These are phyloP conservation scores for Urocynchramus pylzowi DNA, from an alignment of 2,113 vertebrate species.

Conservation along the genomic window DNA sequence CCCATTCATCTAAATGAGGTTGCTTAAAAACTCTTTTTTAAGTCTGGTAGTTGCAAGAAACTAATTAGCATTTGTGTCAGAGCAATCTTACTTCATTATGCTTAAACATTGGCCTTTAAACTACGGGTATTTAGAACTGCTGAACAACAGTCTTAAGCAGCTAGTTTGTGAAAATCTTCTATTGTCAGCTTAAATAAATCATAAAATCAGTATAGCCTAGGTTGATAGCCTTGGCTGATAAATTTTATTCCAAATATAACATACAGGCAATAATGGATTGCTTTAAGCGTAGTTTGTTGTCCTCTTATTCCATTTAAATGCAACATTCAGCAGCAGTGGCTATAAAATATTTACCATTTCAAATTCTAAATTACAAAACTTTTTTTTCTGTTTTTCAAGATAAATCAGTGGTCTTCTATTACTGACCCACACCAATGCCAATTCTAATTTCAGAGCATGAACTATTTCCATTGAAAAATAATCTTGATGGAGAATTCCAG, in stretches of 20 bases:
- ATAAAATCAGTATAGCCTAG: not conserved
- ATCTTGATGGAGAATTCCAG: not conserved
- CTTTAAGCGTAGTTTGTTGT: not conserved
- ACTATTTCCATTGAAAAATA: not conserved
- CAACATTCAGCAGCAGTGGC: not conserved
- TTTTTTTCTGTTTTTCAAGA: not conserved
- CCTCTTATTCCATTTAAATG: not conserved
- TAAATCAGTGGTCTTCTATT: not conserved
- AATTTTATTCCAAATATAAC: not conserved
- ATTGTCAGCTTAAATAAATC: not conserved
- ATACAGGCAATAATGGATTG: not conserved
- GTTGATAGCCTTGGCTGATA: not conserved
- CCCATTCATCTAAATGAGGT: not conserved
- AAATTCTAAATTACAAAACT: not conserved
- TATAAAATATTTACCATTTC: not conserved
- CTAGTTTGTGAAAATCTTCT: not conserved
- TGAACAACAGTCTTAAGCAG: not conserved
- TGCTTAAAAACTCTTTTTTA: not conserved
- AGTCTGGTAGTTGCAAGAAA: not conserved
- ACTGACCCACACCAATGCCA: not conserved
- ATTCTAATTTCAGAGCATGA: not conserved
- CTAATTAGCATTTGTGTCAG: conserved; percentile 32
- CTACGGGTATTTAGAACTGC: not conserved
- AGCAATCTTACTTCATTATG: not conserved
- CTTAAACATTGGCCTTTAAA: conserved; percentile 23